Base-by-base conservation (phyloP, 2,888 invertebrate species). In the Lutraria lutraria region DNA sequence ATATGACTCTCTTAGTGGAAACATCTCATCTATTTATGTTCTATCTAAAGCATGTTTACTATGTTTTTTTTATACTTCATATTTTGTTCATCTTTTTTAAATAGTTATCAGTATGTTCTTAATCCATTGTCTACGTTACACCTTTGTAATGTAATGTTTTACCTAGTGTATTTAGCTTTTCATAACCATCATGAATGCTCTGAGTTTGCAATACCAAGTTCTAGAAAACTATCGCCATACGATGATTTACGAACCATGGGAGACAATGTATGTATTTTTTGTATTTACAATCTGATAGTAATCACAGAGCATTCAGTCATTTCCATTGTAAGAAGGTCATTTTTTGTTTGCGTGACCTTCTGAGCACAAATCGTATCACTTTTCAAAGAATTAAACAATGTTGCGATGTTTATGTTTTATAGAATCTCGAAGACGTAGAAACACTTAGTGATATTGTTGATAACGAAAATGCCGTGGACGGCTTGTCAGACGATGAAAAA, bases 361-460 rank as follows among this genome's bases (percentile, higher is more conserved):
- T 81, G 29, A 81, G 53, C 13, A 31, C 31, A 15, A 82, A 60
- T 13, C 53, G 3, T 56, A 60, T n/a, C 19, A 60, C 21, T 19
- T 25, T 68, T 68, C 25, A 31, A 76, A 34, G 31, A 34, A 34
- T 76, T 43, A 43, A 43, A 43, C 43, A 43, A 16, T 56, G 21
- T 31, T 76, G 6, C 76, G 19, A 34, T 83, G 31, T 43, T 72
- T 83, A 21, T 83, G 60, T 84, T 86, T 76, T 31, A 83, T 88
- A 92, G 92, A 86, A 83, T 81, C 83, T 92, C 72, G 92, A 92
- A 72, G 91, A 92, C 16, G 87, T 92, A 16, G 92, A 92, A 79
- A 91, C 92, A 34, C 86, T 92, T 19, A 92, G 92, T 88, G 92
- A 90, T 83, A 92, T 92, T 85, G 90, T 87, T 84, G 91, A 91